A percentile compares a stretch with the other conserved stretches of the same genome.
phyloP scores from a whole-genome alignment of 1,140 invertebrate genomes.

The Brachionus rotundiformis region DNA sequence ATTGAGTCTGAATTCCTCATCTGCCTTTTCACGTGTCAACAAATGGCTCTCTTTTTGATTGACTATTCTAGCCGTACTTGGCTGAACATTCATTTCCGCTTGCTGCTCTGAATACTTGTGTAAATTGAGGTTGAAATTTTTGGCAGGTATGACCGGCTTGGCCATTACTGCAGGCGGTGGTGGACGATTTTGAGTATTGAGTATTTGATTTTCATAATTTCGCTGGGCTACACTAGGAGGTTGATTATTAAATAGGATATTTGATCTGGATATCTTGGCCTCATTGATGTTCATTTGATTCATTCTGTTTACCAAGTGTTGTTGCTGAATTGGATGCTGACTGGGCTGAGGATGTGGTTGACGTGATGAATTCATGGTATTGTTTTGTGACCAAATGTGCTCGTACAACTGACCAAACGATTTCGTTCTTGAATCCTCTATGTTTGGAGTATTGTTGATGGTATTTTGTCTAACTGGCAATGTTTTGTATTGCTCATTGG shows the following conservation, averaged over 20 bases:
- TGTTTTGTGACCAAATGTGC: conserved; percentile 40
- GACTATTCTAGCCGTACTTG: neutral
- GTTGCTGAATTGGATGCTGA: conserved; percentile 25
- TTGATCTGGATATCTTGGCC: conserved; percentile 3
- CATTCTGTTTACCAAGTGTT: neutral
- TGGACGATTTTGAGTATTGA: neutral
- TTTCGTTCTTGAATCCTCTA: conserved; percentile 23
- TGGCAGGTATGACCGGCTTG: neutral
- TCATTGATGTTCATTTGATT: neutral
- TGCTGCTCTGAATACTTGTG: neutral
- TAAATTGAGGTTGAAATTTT: conserved; percentile 39
- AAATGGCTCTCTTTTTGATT: conserved; percentile 16
- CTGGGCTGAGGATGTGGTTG: neutral
- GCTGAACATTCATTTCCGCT: neutral
- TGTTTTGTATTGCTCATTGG: conserved; percentile 19
- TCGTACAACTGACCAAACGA: conserved; percentile 46
- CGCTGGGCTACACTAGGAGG: neutral
- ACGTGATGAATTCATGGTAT: neutral
- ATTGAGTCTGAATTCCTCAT: conserved; percentile 32
- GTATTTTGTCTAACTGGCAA: neutral
- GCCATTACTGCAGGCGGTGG: neutral
- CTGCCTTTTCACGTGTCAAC: conserved; percentile 6
- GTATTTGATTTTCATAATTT: conserved; percentile 30
- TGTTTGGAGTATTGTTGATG: neutral
- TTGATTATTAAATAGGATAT: neutral